Evolutionary conservation across 2,888 invertebrate species (phyloP), one percentile per base, ranked within the genome.

Genomic region (Xylota segnis): DNA sequence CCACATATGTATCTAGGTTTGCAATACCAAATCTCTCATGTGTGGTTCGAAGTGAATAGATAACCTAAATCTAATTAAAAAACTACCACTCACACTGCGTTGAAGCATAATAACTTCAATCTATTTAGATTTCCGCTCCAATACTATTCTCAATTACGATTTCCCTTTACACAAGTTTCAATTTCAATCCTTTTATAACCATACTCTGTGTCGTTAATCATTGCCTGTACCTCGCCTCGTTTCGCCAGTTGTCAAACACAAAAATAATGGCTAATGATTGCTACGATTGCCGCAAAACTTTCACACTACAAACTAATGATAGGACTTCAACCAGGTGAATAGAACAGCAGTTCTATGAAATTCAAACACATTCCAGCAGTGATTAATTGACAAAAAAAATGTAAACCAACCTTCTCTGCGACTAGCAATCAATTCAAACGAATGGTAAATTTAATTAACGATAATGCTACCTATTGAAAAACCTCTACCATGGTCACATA

Each of bases 181-280:
- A 61, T 18, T 47, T 32, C 16, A 63, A 74, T 74, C 43, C 63
- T 37, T 58, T 66, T 14, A 40, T 37, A 29, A 9, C 32, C 23
- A 18, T 10, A n/a, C 18, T n/a, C 5, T 10, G 29, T n/a, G 45
- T 40, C 74, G 59, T 81, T 81, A 54, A 81, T 81, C 74, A 74
- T 74, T 74, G 52, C 4, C 43, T 27, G n/a, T 66, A 63, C 50
- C 37, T 14, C 54, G 14, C 32, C 4, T 18, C 47, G 54, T 37
- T 74, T 70, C 61, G 47, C 63, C 40, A 63, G 45, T 65, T 76
- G 76, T 65, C 76, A 82, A 71, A 65, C 70, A 71, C 34, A 59
- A 70, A 82, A 82, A 70, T 82, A 82, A 75, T 82, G 66, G 56
- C 66, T 81, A 68, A 61, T 63, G 68, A 82, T 75, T 76, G 68